phyloP scores from a whole-genome alignment of 2,888 invertebrate genomes.

The Brachycybe producta region DNA sequence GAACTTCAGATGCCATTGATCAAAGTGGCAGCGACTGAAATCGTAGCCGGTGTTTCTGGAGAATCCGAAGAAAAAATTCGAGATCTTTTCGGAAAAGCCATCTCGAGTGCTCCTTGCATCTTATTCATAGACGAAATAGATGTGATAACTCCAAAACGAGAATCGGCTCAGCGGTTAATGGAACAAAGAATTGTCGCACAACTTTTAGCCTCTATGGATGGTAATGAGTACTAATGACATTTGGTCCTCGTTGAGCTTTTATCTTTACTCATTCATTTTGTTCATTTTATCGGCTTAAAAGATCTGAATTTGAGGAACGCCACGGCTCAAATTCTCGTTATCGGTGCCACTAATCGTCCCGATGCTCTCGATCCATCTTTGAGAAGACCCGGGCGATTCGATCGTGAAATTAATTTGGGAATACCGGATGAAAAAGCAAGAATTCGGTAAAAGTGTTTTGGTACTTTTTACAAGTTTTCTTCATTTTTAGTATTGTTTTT shows the following conservation, averaged over 20 bases:
- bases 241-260: background rate
- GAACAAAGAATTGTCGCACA: constrained; percentile 90
- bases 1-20: constrained; percentile 72
- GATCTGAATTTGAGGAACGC: constrained; percentile 41
- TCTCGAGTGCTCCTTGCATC: constrained; percentile 59
- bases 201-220: constrained; percentile 75
- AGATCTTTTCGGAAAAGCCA: constrained; percentile 75
- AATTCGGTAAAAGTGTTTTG: constrained; percentile 27
- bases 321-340: constrained; percentile 57
- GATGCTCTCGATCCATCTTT: constrained; percentile 86
- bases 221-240: constrained; percentile 34
- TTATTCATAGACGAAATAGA: constrained; percentile 95
- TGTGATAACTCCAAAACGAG: constrained; percentile 80
- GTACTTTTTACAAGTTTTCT: background rate
- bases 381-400: constrained; percentile 81
- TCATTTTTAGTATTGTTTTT: constrained; percentile 5
- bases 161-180: constrained; percentile 88
- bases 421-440: constrained; percentile 80
- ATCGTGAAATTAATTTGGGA: constrained; percentile 82
- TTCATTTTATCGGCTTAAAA: constrained; percentile 24
- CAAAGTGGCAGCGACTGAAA: constrained; percentile 78
- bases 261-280: background rate
- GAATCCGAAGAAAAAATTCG: constrained; percentile 89
- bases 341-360: constrained; percentile 91
- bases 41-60: constrained; percentile 88